Percentiles rank a stretch among this genome's conserved stretches.
phyloP scores from a whole-genome alignment of 2,113 vertebrate genomes.

The Poeciliopsis turrubarensis region DNA sequence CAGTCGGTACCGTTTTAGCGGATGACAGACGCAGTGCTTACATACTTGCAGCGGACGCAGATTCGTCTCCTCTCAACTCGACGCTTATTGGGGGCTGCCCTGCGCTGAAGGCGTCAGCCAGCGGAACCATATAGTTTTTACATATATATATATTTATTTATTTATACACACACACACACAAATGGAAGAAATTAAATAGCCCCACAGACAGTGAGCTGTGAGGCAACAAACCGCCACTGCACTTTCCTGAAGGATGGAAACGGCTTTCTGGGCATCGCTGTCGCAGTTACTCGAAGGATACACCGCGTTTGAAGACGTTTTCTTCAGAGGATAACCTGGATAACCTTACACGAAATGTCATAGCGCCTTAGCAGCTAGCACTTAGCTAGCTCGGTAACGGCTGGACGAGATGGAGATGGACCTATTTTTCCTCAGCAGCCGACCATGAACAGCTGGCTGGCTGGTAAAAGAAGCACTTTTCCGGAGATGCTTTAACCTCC shows the following conservation, averaged over 20 bases:
- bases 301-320: conserved; percentile 43
- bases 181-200: conserved; percentile 58
- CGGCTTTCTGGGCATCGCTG: conserved; percentile 22
- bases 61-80: conserved; percentile 20
- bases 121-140: conserved; percentile 43
- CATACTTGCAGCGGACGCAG: conserved; percentile 1
- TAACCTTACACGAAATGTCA: conserved; percentile 80
- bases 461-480: conserved; percentile 57
- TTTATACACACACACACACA: not conserved
- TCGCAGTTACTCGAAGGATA: conserved; percentile 45
- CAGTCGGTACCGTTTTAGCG: conserved; percentile 26
- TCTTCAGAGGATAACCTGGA: conserved; percentile 74
- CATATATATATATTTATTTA: not conserved
- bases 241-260: conserved; percentile 68
- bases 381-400: conserved; percentile 64
- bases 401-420: conserved; percentile 68
- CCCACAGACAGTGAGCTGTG: conserved; percentile 45
- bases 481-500: conserved; percentile 71
- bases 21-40: conserved; percentile 30
- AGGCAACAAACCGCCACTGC: conserved; percentile 29
- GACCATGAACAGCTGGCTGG: conserved; percentile 62
- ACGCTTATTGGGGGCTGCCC: conserved; percentile 39
- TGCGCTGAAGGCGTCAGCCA: conserved; percentile 59
- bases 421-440: conserved; percentile 49
- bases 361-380: conserved; percentile 74